Evolutionary conservation across 2,113 vertebrate species (phyloP), one percentile per base, ranked within the genome.

Genomic region (Nestor notabilis): DNA sequence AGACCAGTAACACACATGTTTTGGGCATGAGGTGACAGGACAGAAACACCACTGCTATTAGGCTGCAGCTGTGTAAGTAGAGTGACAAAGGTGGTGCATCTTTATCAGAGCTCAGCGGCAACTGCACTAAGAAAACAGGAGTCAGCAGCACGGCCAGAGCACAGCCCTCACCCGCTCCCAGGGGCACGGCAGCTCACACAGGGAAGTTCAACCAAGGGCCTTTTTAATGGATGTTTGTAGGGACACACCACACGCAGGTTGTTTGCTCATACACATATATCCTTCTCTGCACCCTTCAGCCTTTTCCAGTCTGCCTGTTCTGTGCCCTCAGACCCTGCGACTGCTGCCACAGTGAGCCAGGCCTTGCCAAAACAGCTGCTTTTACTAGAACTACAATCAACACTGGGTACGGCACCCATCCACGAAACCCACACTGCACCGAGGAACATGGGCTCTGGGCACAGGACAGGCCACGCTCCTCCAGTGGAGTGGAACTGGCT

Each of bases 191-290:
- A 85, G 75, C 44, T 86, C 60, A 77, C 2, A 0, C 71, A 71
- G 55, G 10, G 7, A 47, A 17, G 27, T 68, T 84, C 71, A 86
- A 2, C 28, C 91, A 89, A 90, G 86, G 60, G n/a, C 44, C 24
- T 77, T 71, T 96, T 96, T 95, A 96, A 95, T 96, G 80, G 55
- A 41, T 31, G 50, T 61, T 29, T 64, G 46, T 4, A 66, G 64
- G 84, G 72, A 74, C 83, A 77, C 44, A 8, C 58, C 1, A 0
- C 8, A 39, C 31, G 0, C 71, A 56, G 63, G 28, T 58, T 27
- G 29, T 25, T 46, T 64, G 58, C 35, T 89, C 81, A 41, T n/a
- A n/a, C 72, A n/a, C 9, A 6, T 1, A 2, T 16, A 33, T 17
- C 1, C 0, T 17, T 69, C 47, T 47, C 37, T 61, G 28, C 35